phyloP scores from a whole-genome alignment of 2,797 vertebrate genomes.

The Melanogrammus aeglefinus region DNA sequence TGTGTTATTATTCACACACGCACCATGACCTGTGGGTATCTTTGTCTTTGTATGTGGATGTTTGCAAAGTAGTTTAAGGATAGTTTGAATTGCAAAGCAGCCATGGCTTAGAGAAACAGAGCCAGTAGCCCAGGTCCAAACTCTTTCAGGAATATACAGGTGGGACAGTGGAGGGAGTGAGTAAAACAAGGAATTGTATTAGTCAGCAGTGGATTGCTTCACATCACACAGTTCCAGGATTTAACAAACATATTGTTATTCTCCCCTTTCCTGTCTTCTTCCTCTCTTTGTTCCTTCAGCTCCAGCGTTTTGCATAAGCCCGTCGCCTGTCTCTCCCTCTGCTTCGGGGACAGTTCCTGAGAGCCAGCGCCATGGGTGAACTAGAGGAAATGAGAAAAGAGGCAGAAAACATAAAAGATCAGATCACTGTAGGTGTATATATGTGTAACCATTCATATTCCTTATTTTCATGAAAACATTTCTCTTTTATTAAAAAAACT shows the following conservation, averaged over 20 bases:
- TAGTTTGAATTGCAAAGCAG: constrained; percentile 81
- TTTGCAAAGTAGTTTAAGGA: constrained; percentile 76
- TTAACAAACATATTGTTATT: not conserved
- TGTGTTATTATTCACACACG: constrained; percentile 55
- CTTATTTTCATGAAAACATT: not conserved
- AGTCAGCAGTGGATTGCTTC: not conserved
- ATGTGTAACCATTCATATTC: constrained; percentile 67
- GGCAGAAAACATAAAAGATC: constrained; percentile 91
- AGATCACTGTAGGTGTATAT: constrained; percentile 81
- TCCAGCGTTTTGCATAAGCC: constrained; percentile 29
- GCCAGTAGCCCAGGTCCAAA: constrained; percentile 25
- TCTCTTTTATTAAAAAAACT: not conserved
- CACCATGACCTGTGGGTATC: constrained; percentile 3
- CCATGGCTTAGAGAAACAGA: constrained; percentile 40
- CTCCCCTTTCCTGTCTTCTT: not conserved
- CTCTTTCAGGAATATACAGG: constrained; percentile 30
- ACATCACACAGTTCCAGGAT: not conserved
- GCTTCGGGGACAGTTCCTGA: constrained; percentile 55
- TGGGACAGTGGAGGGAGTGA: constrained; percentile 5
- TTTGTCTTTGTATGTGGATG: constrained; percentile 27
- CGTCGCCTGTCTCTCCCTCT: constrained; percentile 55
- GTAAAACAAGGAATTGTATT: not conserved
- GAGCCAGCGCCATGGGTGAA: constrained; percentile 85
- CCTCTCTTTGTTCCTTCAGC: constrained; percentile 34
- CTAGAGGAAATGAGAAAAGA: constrained; percentile 94